Percentiles rank a stretch among this genome's conserved stretches.
phyloP scores from a whole-genome alignment of 2,888 invertebrate genomes.

The Prenolepis imparis region DNA sequence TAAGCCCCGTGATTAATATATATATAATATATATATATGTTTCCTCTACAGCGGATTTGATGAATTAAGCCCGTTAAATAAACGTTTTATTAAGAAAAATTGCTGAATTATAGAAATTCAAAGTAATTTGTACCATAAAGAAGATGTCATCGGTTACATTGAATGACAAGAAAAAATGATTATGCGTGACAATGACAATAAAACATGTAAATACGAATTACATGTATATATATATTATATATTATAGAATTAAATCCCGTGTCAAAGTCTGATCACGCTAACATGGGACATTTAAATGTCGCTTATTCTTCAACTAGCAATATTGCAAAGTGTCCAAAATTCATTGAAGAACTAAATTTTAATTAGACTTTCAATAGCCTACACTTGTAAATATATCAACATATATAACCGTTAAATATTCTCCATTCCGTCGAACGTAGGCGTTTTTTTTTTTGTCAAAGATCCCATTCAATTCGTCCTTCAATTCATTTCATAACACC shows the following conservation, averaged over 20 bases:
- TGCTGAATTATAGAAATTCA: slow-evolving; percentile 37
- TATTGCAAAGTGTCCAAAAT: slow-evolving; percentile 80
- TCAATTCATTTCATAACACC: slow-evolving; percentile 75
- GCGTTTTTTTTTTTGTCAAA: slow-evolving; percentile 64
- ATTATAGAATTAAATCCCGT: slow-evolving; percentile 38
- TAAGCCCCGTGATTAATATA: slow-evolving; percentile 26
- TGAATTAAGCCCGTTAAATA: not conserved
- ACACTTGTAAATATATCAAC: slow-evolving; percentile 65
- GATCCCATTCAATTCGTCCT: slow-evolving; percentile 70
- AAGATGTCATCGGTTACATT: slow-evolving; percentile 23
- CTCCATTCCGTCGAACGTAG: slow-evolving; percentile 67
- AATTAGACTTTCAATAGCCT: slow-evolving; percentile 73
- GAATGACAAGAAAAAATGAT: slow-evolving; percentile 40
- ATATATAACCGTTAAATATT: slow-evolving; percentile 70
- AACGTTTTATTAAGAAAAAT: slow-evolving; percentile 10
- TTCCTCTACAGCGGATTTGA: slow-evolving; percentile 18
- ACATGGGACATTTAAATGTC: slow-evolving; percentile 83
- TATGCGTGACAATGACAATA: slow-evolving; percentile 5
- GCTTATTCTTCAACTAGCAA: slow-evolving; percentile 77
- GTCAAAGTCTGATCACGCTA: slow-evolving; percentile 77
- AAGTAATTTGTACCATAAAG: slow-evolving; percentile 40
- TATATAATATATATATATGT: slow-evolving; percentile 8
- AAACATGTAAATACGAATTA: slow-evolving; percentile 33
- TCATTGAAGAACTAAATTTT: slow-evolving; percentile 74
- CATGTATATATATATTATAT: not conserved